Evolutionary conservation across 2,113 vertebrate genomes (phyloP).

Genomic region (Peromyscus californicus): DNA sequence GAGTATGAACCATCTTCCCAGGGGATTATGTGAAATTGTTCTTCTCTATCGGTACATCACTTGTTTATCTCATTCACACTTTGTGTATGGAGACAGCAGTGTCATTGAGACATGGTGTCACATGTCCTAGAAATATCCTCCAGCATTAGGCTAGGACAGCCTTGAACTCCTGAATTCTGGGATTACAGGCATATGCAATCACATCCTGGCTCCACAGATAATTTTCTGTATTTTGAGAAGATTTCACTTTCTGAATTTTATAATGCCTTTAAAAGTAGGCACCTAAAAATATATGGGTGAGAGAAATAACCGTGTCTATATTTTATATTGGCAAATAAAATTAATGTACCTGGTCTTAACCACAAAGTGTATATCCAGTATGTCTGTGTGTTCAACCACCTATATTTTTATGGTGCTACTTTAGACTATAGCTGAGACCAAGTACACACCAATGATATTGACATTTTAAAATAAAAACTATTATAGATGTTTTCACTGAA

Average conservation of each 20-base stretch:
- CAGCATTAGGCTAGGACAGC: background rate
- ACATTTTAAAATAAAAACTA: conserved; percentile 33
- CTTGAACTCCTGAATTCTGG: background rate
- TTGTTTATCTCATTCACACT: conserved; percentile 57
- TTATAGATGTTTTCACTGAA: conserved; percentile 20
- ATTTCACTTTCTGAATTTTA: conserved; percentile 18
- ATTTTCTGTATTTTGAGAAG: conserved; percentile 33
- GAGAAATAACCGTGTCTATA: conserved; percentile 1
- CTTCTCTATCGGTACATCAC: conserved; percentile 26
- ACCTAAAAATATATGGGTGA: background rate
- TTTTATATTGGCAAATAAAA: conserved; percentile 35
- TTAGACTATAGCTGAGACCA: conserved; percentile 43
- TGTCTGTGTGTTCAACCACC: background rate
- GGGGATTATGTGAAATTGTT: conserved; percentile 68
- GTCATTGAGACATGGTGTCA: conserved; percentile 42
- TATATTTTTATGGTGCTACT: conserved; percentile 32
- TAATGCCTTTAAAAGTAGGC: conserved; percentile 27
- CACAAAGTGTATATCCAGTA: background rate
- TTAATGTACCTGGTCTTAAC: conserved; percentile 42
- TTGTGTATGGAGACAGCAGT: background rate
- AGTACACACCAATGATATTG: conserved; percentile 2
- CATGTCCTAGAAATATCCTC: conserved; percentile 68
- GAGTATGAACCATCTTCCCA: conserved; percentile 66
- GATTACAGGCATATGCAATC: background rate
- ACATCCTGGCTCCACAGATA: background rate